Base-by-base conservation (phyloP, 64 coral and sea anemone species). In the Stichodactyla mertensii region DNA sequence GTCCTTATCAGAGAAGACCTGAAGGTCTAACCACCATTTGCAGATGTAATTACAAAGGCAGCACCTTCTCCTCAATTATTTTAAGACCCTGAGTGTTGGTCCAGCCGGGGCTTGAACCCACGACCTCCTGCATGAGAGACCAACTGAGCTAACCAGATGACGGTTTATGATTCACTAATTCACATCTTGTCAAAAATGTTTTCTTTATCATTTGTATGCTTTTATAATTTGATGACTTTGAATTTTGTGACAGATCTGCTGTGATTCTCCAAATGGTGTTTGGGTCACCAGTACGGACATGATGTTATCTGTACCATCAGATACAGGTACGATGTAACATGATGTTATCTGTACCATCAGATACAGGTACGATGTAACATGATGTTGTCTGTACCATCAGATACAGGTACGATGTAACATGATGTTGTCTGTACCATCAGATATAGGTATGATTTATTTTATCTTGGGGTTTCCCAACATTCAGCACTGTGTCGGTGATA, bases 271-370 rank as follows among this genome's bases (percentile, higher is more conserved):
- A 19, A 77, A 84, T 84, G 92, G 92, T 24, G 88, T 94, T 19
- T 94, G 97, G 97, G 93, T 99, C 11, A 95, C 93, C 55, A 99
- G 97, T 55, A 95, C 97, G 6, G 97, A 99, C 51, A 94, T 94
- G 93, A 95, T 99, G 23, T 52, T 95, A 20, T 64, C 86, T 54
- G 77, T 99, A 4, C 36, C 83, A 51, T 66, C 93, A 16, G 56
- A 54, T 4, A 87, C 86, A 88, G 51, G 97, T 99, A 82, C 3
- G 36, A 45, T 45, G 36, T 45, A n/a, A 99, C 51, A 94, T 94
- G 93, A 95, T 99, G 23, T 52, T 95, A 20, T 64, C 86, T 54
- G 77, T 99, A 4, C 36, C 83, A 51, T 66, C 93, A 16, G 56
- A 54, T 4, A 87, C 86, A 88, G 51, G 97, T 99, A 82, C 3